phyloP scores from a whole-genome alignment of 2,888 invertebrate species.

The Nemotelus pantherinus region DNA sequence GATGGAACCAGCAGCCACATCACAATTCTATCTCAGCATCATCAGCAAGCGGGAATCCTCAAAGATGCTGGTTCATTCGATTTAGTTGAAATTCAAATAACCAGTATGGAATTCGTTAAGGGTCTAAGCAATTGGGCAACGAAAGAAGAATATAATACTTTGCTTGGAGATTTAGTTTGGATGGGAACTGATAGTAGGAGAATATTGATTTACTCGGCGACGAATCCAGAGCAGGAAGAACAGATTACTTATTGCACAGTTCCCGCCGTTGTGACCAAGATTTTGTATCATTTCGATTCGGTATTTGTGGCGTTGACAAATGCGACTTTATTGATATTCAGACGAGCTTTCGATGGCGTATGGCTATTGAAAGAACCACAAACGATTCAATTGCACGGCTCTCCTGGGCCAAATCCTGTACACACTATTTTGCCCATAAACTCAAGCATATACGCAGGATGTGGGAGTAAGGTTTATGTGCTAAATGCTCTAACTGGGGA shows the following conservation, averaged over 20 bases:
- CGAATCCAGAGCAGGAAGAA: conserved; percentile 87
- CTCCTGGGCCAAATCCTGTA: conserved; percentile 71
- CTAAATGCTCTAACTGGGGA: conserved; percentile 82
- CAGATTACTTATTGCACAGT: conserved; percentile 76
- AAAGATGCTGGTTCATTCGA: conserved; percentile 82
- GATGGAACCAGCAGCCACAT: conserved; percentile 82
- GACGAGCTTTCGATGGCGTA: conserved; percentile 74
- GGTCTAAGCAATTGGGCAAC: conserved; percentile 67
- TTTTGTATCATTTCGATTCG: conserved; percentile 85
- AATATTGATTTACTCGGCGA: conserved; percentile 81
- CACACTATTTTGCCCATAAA: conserved; percentile 86
- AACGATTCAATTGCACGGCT: conserved; percentile 73
- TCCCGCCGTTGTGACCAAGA: conserved; percentile 77
- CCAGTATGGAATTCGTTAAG: conserved; percentile 86
- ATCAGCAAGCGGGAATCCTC: conserved; percentile 76
- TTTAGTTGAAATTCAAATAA: conserved; percentile 81
- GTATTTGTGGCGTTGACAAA: conserved; percentile 88
- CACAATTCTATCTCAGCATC: conserved; percentile 79
- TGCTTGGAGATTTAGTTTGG: conserved; percentile 82
- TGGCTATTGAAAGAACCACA: conserved; percentile 82
- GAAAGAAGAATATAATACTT: conserved; percentile 58
- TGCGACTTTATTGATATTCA: conserved; percentile 80
- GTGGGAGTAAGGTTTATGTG: conserved; percentile 85
- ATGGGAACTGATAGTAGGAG: conserved; percentile 88
- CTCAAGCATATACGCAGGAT: conserved; percentile 85